phyloP scores from a whole-genome alignment of 2,113 vertebrate species.

The Hippopotamus amphibius region DNA sequence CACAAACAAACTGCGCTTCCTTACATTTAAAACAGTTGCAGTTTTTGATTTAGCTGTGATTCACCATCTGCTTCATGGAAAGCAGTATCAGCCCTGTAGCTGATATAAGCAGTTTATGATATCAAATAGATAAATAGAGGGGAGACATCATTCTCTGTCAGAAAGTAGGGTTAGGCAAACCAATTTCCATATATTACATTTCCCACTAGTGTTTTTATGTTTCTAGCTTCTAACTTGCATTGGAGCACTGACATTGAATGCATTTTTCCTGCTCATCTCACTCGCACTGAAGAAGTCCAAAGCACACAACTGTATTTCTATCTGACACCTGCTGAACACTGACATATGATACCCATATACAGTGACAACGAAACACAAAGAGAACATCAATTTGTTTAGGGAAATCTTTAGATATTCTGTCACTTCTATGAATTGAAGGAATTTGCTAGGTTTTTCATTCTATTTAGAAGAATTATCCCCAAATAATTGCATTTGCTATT shows the following conservation, averaged over 20 bases:
- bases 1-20: background rate
- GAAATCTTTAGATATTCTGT: background rate
- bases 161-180: slow-evolving; percentile 28
- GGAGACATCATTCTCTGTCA: slow-evolving; percentile 60
- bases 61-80: slow-evolving; percentile 52
- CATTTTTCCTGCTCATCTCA: slow-evolving; percentile 58
- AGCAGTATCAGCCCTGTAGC: background rate
- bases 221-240: slow-evolving; percentile 6
- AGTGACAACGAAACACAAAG: background rate
- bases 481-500: background rate
- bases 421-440: background rate
- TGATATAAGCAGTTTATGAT: slow-evolving; percentile 63
- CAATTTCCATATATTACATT: slow-evolving; percentile 67
- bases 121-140: slow-evolving; percentile 51
- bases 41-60: slow-evolving; percentile 56
- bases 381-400: background rate
- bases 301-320: slow-evolving; percentile 56
- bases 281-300: slow-evolving; percentile 4
- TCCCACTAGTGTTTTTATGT: slow-evolving; percentile 30
- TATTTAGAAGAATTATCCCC: background rate
- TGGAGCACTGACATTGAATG: background rate
- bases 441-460: background rate
- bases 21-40: slow-evolving; percentile 46
- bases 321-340: slow-evolving; percentile 7
- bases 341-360: background rate